Evolutionary conservation across 2,888 invertebrate species (phyloP), one percentile per base, ranked within the genome.

Genomic region (Dioctria rufipes): DNA sequence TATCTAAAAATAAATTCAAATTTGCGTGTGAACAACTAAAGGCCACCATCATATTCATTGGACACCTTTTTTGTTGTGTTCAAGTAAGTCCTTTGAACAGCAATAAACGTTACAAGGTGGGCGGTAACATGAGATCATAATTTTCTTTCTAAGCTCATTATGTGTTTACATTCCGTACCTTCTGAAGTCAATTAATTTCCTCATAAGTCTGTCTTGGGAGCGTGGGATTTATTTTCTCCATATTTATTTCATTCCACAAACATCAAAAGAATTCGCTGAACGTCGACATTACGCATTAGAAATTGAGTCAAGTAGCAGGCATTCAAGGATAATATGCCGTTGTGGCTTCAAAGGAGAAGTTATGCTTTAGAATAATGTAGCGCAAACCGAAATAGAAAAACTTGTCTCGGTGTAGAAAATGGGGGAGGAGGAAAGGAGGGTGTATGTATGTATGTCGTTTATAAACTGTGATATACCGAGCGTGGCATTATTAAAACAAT

Each of bases 181-280:
- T 25, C 25, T 58, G 58, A 4, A 58, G 71, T 51, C 71, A 71
- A 71, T 71, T 71, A 71, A 54, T 71, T 71, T 71, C 37, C 71
- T 39, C 51, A 51, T 71, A 60, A 46, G 46, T 46, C 6, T 46
- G 49, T 46, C 25, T 5, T 60, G 13, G 9, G 37, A 39, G 25
- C 25, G 11, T 13, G 37, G 71, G 42, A 73, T 58, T 58, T 73
- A 58, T 42, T 73, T 71, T 39, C 69, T n/a, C 2, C 39, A 49
- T 49, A 25, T 25, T 25, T 25, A 25, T 25, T 25, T 43, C 43
- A 67, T 40, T 58, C 39, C 58, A 25, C 37, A n/a, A 54, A 54
- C 51, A 73, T 73, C 51, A 1, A 25, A 49, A 49, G 61, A 61
- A 6, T 39, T 39, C 61, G 4, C 25, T 25, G 6, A 61, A 6